These are phyloP conservation scores for Rhinichthys klamathensis DNA, from an alignment of 2,113 vertebrate genomes.

Conservation along the genomic window DNA sequence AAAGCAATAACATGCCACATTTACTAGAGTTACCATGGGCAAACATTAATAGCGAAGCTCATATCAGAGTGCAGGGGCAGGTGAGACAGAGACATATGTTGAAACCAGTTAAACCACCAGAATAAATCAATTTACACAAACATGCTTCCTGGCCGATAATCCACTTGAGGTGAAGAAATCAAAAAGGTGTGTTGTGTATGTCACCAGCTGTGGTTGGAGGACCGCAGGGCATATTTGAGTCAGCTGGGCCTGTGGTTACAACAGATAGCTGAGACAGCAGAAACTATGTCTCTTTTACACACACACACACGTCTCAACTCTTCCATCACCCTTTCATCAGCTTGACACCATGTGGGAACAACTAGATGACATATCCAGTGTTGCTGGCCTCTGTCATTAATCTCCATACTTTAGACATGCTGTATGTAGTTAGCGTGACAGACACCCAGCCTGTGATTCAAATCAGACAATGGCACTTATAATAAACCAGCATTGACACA, in stretches of 20 bases:
- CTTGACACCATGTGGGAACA: slow-evolving; percentile 63
- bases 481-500: slow-evolving; percentile 6
- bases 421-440: neutral
- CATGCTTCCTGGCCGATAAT: slow-evolving; percentile 53
- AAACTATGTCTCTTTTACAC: slow-evolving; percentile 40
- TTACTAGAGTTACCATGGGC: neutral
- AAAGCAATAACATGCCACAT: neutral
- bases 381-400: slow-evolving; percentile 62
- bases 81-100: neutral
- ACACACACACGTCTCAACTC: slow-evolving; percentile 58
- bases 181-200: slow-evolving; percentile 54
- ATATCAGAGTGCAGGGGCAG: neutral
- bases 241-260: slow-evolving; percentile 64
- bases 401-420: slow-evolving; percentile 1
- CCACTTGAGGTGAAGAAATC: slow-evolving; percentile 30
- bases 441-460: neutral
- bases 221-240: slow-evolving; percentile 57
- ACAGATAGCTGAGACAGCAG: slow-evolving; percentile 57
- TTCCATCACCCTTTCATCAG: slow-evolving; percentile 67
- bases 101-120: neutral
- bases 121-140: slow-evolving; percentile 30
- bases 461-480: slow-evolving; percentile 23
- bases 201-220: slow-evolving; percentile 40
- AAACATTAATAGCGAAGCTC: neutral
- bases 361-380: slow-evolving; percentile 47